Evolutionary conservation across 2,888 invertebrate genomes (phyloP).

Genomic region (Linnaemya tessellans): DNA sequence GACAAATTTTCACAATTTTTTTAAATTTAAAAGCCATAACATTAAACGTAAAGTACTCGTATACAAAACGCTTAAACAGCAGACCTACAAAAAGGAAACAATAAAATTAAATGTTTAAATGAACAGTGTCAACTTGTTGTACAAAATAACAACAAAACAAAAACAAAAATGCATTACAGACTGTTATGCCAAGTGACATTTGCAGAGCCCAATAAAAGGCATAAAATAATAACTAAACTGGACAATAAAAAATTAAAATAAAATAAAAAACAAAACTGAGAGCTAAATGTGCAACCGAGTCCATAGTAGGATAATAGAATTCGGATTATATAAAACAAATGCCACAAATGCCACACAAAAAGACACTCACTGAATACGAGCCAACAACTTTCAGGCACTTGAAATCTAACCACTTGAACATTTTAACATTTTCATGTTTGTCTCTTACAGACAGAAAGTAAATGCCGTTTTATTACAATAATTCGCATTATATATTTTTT

Average conservation of each 20-base stretch:
- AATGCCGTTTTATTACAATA: conserved; percentile 9
- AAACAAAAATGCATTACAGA: not conserved
- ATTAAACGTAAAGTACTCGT: too few species aligned
- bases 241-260: not conserved
- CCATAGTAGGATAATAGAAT: conserved; percentile 13
- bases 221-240: not conserved
- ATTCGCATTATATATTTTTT: conserved; percentile 20
- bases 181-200: conserved; percentile 47
- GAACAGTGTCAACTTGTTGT: not conserved
- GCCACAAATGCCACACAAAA: conserved; percentile 40
- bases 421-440: conserved; percentile 16
- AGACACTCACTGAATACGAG: not conserved
- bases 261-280: not conserved
- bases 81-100: conserved; percentile 19
- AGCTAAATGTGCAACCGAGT: not conserved
- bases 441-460: conserved; percentile 3
- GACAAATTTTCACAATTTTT: too few species aligned
- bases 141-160: not conserved
- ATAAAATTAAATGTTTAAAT: not conserved
- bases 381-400: conserved; percentile 41
- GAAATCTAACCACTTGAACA: conserved; percentile 42
- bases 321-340: conserved; percentile 21
- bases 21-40: too few species aligned
- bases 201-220: conserved; percentile 23
- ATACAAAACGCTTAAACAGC: conserved; percentile 10